These are phyloP conservation scores for Hydrozoanthus tunicans DNA, from an alignment of 64 coral and sea anemone species.

Conservation along the genomic window DNA sequence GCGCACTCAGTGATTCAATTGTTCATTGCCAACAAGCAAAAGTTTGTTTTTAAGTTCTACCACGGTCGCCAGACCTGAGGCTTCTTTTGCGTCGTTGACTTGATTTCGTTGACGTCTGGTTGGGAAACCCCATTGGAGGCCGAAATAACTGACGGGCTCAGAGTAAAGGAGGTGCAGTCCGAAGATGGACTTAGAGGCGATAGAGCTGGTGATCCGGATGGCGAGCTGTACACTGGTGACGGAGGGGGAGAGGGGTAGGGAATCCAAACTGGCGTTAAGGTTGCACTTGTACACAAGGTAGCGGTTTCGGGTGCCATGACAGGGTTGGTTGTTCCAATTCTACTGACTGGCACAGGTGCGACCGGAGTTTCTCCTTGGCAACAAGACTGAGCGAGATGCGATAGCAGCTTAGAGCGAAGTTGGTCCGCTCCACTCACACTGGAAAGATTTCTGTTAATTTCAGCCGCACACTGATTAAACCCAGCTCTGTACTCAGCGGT, in stretches of 20 bases:
- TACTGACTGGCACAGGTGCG: background rate
- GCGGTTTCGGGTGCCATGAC: slow-evolving; percentile 16
- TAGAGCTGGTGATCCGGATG: slow-evolving; percentile 1
- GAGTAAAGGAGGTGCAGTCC: slow-evolving; percentile 1
- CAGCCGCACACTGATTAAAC: slow-evolving; percentile 36
- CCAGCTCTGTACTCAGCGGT: slow-evolving; percentile 41
- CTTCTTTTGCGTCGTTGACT: background rate
- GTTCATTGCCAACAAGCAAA: slow-evolving; percentile 9
- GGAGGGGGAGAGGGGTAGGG: slow-evolving; percentile 44
- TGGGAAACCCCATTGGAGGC: background rate
- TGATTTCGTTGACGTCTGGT: background rate
- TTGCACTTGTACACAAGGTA: background rate
- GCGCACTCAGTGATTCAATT: slow-evolving; percentile 4
- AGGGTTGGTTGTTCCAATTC: background rate
- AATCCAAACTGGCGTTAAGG: slow-evolving; percentile 34
- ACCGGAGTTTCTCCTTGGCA: background rate
- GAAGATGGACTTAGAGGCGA: slow-evolving; percentile 11
- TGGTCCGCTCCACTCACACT: slow-evolving; percentile 41
- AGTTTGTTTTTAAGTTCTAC: background rate
- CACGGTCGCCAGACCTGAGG: slow-evolving; percentile 32
- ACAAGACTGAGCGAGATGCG: slow-evolving; percentile 53
- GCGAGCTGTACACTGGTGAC: slow-evolving; percentile 33
- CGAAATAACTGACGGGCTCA: background rate
- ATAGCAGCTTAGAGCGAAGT: slow-evolving; percentile 42
- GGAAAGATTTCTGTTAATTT: slow-evolving; percentile 55